These are phyloP conservation scores for Platysternon megacephalum DNA, from an alignment of 2,113 vertebrate genomes.

Conservation along the genomic window DNA sequence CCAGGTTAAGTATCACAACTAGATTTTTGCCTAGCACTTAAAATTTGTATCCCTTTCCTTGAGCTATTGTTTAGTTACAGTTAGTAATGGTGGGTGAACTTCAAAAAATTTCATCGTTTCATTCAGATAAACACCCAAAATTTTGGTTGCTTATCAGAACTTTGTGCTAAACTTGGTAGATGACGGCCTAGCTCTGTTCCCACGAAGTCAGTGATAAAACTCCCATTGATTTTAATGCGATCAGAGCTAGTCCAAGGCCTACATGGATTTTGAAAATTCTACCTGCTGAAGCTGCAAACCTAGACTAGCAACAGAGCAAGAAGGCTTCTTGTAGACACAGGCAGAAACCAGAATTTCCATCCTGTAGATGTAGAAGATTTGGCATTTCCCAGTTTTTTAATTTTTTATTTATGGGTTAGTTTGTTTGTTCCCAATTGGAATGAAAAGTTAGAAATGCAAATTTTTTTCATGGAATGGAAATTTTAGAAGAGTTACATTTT, in stretches of 20 bases:
- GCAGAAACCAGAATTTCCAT: not conserved
- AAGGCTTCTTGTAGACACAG: not conserved
- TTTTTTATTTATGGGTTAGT: not conserved
- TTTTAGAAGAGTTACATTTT: not conserved
- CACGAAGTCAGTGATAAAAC: not conserved
- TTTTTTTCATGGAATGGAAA: not conserved
- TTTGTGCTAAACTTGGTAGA: not conserved
- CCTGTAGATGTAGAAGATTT: not conserved
- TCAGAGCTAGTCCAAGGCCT: not conserved
- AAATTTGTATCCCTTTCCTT: not conserved
- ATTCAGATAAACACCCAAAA: not conserved
- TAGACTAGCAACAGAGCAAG: not conserved
- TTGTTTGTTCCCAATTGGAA: not conserved
- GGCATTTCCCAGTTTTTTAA: not conserved
- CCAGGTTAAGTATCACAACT: not conserved
- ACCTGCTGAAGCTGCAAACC: not conserved
- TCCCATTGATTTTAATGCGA: not conserved
- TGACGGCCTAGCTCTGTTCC: not conserved
- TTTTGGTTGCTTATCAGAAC: not conserved
- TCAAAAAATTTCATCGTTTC: not conserved
- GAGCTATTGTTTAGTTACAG: not conserved
- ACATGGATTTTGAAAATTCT: not conserved
- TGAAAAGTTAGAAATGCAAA: not conserved
- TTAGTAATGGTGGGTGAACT: not conserved
- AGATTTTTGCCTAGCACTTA: not conserved